phyloP scores from a whole-genome alignment of 2,113 vertebrate species.

The Siniperca chuatsi region DNA sequence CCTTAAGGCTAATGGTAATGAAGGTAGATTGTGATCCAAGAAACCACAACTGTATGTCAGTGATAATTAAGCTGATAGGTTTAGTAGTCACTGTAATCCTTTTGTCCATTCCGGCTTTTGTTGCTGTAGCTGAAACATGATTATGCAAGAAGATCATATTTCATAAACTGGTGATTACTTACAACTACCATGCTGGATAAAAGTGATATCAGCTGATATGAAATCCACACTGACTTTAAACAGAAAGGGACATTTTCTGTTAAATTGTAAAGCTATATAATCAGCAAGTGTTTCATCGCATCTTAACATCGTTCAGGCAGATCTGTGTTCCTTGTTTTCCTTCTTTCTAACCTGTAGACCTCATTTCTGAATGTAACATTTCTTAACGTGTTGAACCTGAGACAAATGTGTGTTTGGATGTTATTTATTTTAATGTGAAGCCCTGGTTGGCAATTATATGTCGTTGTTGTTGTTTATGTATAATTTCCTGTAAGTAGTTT shows the following conservation, averaged over 20 bases:
- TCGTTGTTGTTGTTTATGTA: slow-evolving; percentile 41
- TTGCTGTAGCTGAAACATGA: slow-evolving; percentile 5
- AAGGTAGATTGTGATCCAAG: slow-evolving; percentile 32
- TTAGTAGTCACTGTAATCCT: slow-evolving; percentile 15
- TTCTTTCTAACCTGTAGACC: slow-evolving; percentile 63
- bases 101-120: slow-evolving; percentile 25
- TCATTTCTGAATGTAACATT: slow-evolving; percentile 77
- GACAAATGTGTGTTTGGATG: slow-evolving; percentile 63
- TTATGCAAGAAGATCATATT: background rate
- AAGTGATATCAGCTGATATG: background rate
- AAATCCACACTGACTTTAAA: slow-evolving; percentile 17
- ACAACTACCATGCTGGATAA: slow-evolving; percentile 4
- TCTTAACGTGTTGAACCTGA: slow-evolving; percentile 65
- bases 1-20: slow-evolving; percentile 8
- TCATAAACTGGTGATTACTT: slow-evolving; percentile 15
- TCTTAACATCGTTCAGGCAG: background rate
- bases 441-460: slow-evolving; percentile 78
- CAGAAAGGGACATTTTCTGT: slow-evolving; percentile 54
- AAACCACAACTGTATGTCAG: slow-evolving; percentile 23
- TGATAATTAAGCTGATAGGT: slow-evolving; percentile 28
- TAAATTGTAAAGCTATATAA: background rate
- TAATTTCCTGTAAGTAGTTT: slow-evolving; percentile 61
- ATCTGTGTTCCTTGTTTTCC: slow-evolving; percentile 32
- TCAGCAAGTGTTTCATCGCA: background rate
- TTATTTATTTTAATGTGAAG: slow-evolving; percentile 84